Conservation (phyloP, 1,140 invertebrate species). For the Drosophila grimshawi region DNA sequence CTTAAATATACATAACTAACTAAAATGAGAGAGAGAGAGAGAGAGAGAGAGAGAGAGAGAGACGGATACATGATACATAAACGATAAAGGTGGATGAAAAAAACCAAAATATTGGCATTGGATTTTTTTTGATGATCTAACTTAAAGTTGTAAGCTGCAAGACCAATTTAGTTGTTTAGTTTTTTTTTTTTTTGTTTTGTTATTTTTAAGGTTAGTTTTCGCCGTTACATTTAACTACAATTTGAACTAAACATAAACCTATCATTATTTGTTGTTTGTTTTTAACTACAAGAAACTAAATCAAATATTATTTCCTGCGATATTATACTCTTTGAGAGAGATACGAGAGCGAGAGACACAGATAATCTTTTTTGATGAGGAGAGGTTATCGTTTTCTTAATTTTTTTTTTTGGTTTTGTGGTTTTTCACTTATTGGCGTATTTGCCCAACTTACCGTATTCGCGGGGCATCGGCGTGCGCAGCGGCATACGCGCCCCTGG, state of each 20-base stretch:
- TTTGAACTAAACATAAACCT: constrained; percentile 45
- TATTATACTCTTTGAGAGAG: not conserved
- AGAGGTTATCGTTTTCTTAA: not conserved
- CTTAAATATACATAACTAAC: constrained; percentile 58
- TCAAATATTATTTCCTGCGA: constrained; percentile 31
- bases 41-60: constrained; percentile 35
- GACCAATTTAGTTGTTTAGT: constrained; percentile 19
- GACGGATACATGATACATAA: constrained; percentile 1
- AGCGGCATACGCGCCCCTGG: constrained; percentile 88
- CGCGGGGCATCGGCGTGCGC: constrained; percentile 91
- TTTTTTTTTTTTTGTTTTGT: constrained; percentile 7
- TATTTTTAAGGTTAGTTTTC: constrained; percentile 18
- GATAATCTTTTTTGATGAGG: constrained; percentile 9
- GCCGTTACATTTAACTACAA: constrained; percentile 41
- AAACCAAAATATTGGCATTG: constrained; percentile 26
- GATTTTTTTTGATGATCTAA: constrained; percentile 16
- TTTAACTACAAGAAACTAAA: constrained; percentile 53
- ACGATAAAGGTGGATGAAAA: constrained; percentile 35
- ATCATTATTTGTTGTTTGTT: constrained; percentile 5
- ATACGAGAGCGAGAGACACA: too few relatives aligned
- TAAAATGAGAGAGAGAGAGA: constrained; percentile 49
- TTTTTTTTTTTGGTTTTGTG: not conserved
- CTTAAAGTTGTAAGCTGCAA: constrained; percentile 45
- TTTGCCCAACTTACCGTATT: constrained; percentile 91
- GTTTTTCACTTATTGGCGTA: constrained; percentile 67